A percentile compares a stretch with the other conserved stretches of the same genome.
phyloP scores from a whole-genome alignment of 1,140 invertebrate species.

The Euglossa dilemma region DNA sequence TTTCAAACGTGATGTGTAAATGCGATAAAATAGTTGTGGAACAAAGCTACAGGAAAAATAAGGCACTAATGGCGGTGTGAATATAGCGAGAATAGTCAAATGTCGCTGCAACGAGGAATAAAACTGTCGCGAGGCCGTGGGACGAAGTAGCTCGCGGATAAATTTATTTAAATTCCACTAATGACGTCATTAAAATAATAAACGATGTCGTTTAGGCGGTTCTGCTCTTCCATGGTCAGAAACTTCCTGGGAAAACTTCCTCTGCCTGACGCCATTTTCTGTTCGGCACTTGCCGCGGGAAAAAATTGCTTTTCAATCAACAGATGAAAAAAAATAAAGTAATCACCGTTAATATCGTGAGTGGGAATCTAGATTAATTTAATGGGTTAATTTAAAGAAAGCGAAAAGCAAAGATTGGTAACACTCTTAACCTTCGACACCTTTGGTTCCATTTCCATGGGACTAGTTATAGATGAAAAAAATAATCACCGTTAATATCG shows the following conservation, averaged over 20 bases:
- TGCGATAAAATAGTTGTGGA: background rate
- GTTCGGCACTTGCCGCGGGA: background rate
- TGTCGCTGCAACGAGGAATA: slow-evolving; percentile 35
- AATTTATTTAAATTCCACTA: slow-evolving; percentile 74
- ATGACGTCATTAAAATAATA: slow-evolving; percentile 76
- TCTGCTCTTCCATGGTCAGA: background rate
- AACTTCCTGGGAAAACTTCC: background rate
- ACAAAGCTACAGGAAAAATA: slow-evolving; percentile 20
- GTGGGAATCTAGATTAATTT: too few relatives aligned
- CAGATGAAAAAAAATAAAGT: too few relatives aligned
- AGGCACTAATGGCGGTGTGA: slow-evolving; percentile 18
- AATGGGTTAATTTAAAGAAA: too few relatives aligned
- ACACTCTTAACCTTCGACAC: too few relatives aligned
- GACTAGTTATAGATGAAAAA: too few relatives aligned
- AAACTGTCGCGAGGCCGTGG: slow-evolving; percentile 37
- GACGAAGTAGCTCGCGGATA: slow-evolving; percentile 52
- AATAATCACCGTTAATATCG: too few relatives aligned
- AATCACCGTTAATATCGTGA: too few relatives aligned
- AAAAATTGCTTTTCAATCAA: background rate
- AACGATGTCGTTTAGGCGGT: slow-evolving; percentile 69
- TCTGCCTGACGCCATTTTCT: background rate
- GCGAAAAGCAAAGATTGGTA: too few relatives aligned
- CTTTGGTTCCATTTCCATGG: too few relatives aligned
- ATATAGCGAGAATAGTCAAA: slow-evolving; percentile 19
- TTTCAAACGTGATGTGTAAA: background rate